Evolutionary conservation across 2,113 vertebrate genomes (phyloP).

Genomic region (Psilopsiagon aymara): DNA sequence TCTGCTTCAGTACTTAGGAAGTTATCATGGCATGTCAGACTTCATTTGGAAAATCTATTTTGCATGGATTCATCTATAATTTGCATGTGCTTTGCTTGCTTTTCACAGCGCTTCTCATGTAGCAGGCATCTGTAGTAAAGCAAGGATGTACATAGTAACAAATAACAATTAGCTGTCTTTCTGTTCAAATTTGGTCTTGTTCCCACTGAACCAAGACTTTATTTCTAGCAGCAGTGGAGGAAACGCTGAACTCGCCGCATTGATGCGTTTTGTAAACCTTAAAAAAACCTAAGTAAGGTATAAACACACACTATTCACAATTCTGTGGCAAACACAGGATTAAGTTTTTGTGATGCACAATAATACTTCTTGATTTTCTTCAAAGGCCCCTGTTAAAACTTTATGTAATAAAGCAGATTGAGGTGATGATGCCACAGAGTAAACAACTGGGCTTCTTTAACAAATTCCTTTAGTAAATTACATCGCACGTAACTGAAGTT

Average conservation of each 20-base stretch:
- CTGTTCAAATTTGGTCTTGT: neutral
- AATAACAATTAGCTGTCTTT: neutral
- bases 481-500: neutral
- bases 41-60: neutral
- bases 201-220: neutral
- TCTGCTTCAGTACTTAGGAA: neutral
- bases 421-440: neutral
- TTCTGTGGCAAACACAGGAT: neutral
- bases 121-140: neutral
- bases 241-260: neutral
- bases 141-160: neutral
- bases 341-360: neutral
- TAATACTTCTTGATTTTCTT: neutral
- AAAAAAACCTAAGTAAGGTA: rapidly evolving
- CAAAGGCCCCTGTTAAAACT: neutral
- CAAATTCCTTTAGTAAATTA: neutral
- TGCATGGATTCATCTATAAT: neutral
- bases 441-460: neutral
- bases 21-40: neutral
- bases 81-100: neutral
- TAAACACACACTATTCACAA: neutral
- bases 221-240: neutral
- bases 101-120: neutral
- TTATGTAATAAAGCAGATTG: neutral
- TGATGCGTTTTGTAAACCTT: neutral